Evolutionary conservation across 2,113 vertebrate species (phyloP), one percentile per base, ranked within the genome.

Genomic region (Scatophagus argus): DNA sequence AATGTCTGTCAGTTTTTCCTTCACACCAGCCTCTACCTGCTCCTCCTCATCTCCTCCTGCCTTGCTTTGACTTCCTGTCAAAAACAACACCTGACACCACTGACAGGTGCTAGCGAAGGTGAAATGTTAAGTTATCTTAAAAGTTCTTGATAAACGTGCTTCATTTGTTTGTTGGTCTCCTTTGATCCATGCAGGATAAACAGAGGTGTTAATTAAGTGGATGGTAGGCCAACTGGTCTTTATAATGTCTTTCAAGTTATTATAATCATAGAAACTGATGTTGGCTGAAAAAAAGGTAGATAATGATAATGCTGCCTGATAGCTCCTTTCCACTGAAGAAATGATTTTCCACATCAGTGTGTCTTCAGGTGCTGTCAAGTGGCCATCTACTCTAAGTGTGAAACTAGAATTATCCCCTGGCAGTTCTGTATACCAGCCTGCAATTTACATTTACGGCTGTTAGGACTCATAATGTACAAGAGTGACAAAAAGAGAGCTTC

Each of bases 21-120:
- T 81, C 68, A 82, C 58, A 54, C 69, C 51, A 25, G 23, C 23
- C 73, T 73, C 55, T 32, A 23, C 68, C 62, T 62, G 29, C 47
- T 59, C 66, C 19, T 58, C 55, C 51, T 59, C 62, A 17, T 69
- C 44, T 27, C 52, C 54, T 62, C 21, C 59, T 78, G 31, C 54
- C 49, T 81, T 16, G 21, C 59, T 52, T 43, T 66, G 63, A 74
- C 74, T 81, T 66, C 54, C 69, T 84, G 81, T 87, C 85, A 84
- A 61, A 80, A 55, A 51, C 29, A 1, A 0, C 17, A 19, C n/a
- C 47, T 84, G 74, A 84, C 82, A 75, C 54, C 21, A 0, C 43
- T 84, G 82, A 75, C 78, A 68, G 60, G 44, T 39, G 47, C 34
- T 51, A 16, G 56, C 78, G 69, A n/a, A 77, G 59, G 16, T 65